Conservation (phyloP, 2,888 invertebrate species). For the Trachelus troglodyta region DNA sequence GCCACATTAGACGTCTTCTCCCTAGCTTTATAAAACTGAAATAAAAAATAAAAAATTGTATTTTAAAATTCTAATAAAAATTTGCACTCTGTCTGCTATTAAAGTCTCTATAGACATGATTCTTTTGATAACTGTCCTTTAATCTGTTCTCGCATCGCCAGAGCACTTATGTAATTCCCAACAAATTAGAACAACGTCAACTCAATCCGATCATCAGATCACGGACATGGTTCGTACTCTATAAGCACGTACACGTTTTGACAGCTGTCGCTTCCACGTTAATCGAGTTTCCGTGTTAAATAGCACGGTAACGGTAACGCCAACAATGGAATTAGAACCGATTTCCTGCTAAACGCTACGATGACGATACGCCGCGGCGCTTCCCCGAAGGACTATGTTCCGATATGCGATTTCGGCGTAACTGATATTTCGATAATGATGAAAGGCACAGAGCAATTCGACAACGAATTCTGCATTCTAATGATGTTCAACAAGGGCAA, state of each 20-base stretch:
- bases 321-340: conserved; percentile 42
- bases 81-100: background rate
- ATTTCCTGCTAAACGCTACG: conserved; percentile 26
- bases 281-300: conserved; percentile 53
- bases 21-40: too few species aligned
- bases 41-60: background rate
- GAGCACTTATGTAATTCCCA: background rate
- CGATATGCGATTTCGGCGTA: background rate
- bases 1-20: too few species aligned
- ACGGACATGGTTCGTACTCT: background rate
- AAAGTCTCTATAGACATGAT: background rate
- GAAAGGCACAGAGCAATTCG: background rate
- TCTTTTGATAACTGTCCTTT: background rate
- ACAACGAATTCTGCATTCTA: background rate
- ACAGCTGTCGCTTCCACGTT: conserved; percentile 45
- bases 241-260: conserved; percentile 34
- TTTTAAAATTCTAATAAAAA: background rate
- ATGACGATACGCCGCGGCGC: conserved; percentile 2
- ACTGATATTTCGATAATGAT: background rate
- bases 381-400: background rate
- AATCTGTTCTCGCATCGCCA: background rate
- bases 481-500: background rate
- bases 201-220: background rate
- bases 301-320: conserved; percentile 28
- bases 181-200: background rate